These are phyloP conservation scores for Brachionus sp. DNA, from an alignment of 1,140 invertebrate genomes.

Conservation along the genomic window DNA sequence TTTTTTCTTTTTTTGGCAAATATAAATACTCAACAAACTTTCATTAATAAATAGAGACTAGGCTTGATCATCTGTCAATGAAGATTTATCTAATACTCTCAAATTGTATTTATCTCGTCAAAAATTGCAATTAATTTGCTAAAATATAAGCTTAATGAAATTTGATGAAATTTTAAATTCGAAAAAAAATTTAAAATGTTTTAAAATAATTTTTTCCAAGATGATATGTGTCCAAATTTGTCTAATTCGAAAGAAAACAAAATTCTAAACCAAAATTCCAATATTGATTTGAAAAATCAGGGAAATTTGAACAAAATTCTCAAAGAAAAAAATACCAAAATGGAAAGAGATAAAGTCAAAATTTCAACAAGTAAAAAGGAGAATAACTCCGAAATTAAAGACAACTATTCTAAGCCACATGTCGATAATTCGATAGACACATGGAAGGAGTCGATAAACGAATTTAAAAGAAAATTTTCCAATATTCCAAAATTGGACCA, in stretches of 20 bases:
- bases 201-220: background rate
- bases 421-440: background rate
- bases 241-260: background rate
- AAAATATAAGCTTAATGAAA: background rate
- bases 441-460: constrained; percentile 9
- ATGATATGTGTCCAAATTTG: background rate
- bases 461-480: constrained; percentile 22
- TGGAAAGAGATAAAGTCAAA: background rate
- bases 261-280: background rate
- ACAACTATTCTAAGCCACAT: background rate
- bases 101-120: background rate
- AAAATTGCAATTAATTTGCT: background rate
- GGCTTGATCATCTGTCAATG: background rate
- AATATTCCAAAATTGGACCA: constrained; percentile 13
- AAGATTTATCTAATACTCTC: background rate
- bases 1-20: background rate
- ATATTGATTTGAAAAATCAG: background rate
- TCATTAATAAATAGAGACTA: background rate
- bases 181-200: background rate
- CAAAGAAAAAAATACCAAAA: background rate
- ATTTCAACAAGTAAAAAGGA: background rate
- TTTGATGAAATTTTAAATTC: background rate
- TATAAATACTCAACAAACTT: background rate
- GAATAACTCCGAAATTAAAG: background rate
- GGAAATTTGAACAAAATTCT: background rate